phyloP scores from a whole-genome alignment of 2,888 invertebrate species.

The Stratiomys singularior region DNA sequence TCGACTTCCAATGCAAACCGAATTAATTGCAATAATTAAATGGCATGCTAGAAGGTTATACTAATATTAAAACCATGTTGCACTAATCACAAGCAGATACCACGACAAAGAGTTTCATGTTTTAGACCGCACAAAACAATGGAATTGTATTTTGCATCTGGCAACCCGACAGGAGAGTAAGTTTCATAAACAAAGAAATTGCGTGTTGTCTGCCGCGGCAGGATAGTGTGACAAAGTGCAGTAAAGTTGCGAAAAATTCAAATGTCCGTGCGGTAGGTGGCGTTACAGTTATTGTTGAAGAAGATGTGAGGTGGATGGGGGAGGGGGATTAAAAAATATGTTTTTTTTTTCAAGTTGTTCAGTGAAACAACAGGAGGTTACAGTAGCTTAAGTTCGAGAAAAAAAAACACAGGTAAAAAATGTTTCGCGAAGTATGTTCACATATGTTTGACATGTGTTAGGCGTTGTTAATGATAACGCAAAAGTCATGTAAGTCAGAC shows the following conservation, averaged over 20 bases:
- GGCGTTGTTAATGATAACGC: slow-evolving; percentile 24
- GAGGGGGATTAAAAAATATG: no score
- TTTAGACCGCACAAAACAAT: background rate
- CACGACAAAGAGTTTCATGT: slow-evolving; percentile 6
- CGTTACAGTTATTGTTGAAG: background rate
- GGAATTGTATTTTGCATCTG: background rate
- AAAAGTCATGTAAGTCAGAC: slow-evolving; percentile 8
- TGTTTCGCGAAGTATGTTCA: background rate
- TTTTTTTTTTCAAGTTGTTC: background rate
- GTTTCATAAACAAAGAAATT: background rate
- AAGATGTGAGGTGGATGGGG: background rate
- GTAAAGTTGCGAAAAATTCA: background rate
- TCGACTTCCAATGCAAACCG: no score
- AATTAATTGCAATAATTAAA: no score
- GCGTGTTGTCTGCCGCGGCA: background rate
- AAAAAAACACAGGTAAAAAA: slow-evolving; percentile 8
- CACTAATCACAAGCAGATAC: background rate
- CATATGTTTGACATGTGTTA: slow-evolving; percentile 23
- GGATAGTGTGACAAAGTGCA: slow-evolving; percentile 12
- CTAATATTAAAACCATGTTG: slow-evolving; percentile 1
- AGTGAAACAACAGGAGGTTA: background rate
- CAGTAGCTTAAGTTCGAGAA: background rate
- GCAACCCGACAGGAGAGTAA: background rate
- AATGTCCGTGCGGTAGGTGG: background rate
- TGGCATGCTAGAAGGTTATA: background rate